Evolutionary conservation across 2,888 invertebrate genomes (phyloP), one percentile per base, ranked within the genome.

Genomic region (Pachymerium ferrugineum): DNA sequence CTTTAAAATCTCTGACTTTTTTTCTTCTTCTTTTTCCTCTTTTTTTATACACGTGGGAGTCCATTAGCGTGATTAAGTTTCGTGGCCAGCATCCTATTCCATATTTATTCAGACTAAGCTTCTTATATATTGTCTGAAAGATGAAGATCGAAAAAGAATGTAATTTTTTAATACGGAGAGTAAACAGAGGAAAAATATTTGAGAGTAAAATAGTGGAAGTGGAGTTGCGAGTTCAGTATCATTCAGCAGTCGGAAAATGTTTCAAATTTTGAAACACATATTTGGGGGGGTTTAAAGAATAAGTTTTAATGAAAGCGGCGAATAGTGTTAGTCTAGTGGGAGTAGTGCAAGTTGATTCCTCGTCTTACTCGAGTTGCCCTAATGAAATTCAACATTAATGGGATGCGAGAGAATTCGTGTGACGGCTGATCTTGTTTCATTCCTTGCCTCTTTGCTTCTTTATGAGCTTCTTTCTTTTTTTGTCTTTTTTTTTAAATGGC

Each of bases 281-380:
- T n/a, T n/a, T 19, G 47, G 19, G 22, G 19, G 47, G 16, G 16
- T 12, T 3, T 16, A 16, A 47, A 22, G 47, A 47, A 47, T 47
- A 47, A 47, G 47, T 47, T 47, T 47, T 47, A 47, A 47, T 47
- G 47, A 47, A 47, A 47, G n/a, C 47, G 22, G 19, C 16, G 47
- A 47, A 16, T 47, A 6, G 47, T 47, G 47, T 47, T 19, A 47
- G 47, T 47, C 47, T 47, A 16, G 47, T 19, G 47, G 47, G 47
- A 47, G 47, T 47, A 47, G 47, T 47, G 47, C 47, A 47, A 47
- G 47, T 47, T 47, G 47, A 47, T 47, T 47, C 47, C 47, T 47
- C 47, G 47, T 47, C 47, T 47, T 47, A 47, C 47, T 47, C 47
- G 47, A 47, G 47, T 47, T 47, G 47, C 47, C 22, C 19, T 47